phyloP scores from a whole-genome alignment of 2,113 vertebrate species.

The Platysternon megacephalum region DNA sequence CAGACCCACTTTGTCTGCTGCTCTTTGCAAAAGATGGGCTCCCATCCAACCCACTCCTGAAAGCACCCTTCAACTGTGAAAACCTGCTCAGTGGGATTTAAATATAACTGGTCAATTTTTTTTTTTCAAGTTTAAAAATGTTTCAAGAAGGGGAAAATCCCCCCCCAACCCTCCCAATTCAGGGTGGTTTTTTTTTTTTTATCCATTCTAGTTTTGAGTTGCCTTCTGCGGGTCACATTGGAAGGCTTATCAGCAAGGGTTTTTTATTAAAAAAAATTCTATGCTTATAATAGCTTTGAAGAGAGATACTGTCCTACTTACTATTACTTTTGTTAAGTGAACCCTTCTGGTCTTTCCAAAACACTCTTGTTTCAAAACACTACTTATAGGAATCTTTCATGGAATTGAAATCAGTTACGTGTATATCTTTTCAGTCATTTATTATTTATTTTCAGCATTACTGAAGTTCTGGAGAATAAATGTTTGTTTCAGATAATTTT shows the following conservation, averaged over 20 bases:
- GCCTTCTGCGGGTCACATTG: rapidly evolving
- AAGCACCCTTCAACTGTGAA: background rate
- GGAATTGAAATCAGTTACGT: background rate
- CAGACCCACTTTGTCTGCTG: background rate
- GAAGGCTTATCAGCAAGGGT: background rate
- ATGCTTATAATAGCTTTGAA: background rate
- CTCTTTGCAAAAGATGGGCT: background rate
- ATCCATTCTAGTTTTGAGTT: background rate
- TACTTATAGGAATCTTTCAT: background rate
- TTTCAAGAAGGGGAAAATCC: background rate
- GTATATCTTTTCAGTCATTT: background rate
- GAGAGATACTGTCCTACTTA: background rate
- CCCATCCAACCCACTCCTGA: background rate
- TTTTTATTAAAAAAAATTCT: background rate
- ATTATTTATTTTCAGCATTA: rapidly evolving
- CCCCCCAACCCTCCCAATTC: background rate
- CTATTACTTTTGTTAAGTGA: background rate
- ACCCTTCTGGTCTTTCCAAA: background rate
- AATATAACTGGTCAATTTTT: background rate
- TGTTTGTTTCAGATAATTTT: background rate
- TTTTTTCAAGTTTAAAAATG: background rate
- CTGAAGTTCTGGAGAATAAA: background rate
- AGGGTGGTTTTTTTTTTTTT: rapidly evolving
- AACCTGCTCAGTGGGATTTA: background rate
- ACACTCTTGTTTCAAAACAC: background rate